These are phyloP conservation scores for Xenentodon cancila DNA, from an alignment of 2,797 vertebrate genomes.

Conservation along the genomic window DNA sequence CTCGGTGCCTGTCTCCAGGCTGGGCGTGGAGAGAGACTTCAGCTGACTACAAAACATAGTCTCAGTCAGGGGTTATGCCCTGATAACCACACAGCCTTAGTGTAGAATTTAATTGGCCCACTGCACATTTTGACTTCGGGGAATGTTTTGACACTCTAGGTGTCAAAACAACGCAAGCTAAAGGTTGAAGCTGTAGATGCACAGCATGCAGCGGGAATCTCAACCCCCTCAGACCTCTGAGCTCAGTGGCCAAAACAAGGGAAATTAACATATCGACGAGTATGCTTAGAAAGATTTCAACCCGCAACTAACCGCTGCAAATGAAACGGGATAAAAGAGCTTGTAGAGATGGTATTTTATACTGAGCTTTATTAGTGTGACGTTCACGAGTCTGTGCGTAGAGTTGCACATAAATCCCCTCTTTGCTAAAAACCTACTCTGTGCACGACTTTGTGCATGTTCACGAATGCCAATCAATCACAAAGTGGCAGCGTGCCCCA, in stretches of 20 bases:
- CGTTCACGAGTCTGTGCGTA: too few species aligned
- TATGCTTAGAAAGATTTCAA: constrained; percentile 30
- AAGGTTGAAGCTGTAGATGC: constrained; percentile 52
- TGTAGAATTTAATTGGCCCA: constrained; percentile 70
- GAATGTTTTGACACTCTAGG: constrained; percentile 62
- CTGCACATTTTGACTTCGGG: constrained; percentile 63
- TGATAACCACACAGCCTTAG: constrained; percentile 65
- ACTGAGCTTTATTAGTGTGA: too few species aligned
- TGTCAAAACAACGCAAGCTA: constrained; percentile 62
- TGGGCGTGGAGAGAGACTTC: constrained; percentile 47
- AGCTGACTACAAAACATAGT: constrained; percentile 58
- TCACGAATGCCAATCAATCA: too few species aligned
- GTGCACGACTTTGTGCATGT: too few species aligned
- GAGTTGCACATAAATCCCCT: too few species aligned
- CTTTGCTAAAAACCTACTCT: too few species aligned
- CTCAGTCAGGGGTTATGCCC: constrained; percentile 62
- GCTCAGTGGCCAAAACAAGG: constrained; percentile 40
- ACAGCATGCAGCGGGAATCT: constrained; percentile 36
- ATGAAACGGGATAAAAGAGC: constrained; percentile 10
- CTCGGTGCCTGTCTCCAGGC: constrained; percentile 50
- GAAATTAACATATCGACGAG: constrained; percentile 51
- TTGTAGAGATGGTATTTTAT: background rate
- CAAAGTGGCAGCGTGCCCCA: too few species aligned
- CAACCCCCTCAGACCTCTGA: constrained; percentile 47
- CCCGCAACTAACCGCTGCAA: constrained; percentile 9